phyloP scores from a whole-genome alignment of 2,113 vertebrate genomes.

The Phylloscopus trochiloides region DNA sequence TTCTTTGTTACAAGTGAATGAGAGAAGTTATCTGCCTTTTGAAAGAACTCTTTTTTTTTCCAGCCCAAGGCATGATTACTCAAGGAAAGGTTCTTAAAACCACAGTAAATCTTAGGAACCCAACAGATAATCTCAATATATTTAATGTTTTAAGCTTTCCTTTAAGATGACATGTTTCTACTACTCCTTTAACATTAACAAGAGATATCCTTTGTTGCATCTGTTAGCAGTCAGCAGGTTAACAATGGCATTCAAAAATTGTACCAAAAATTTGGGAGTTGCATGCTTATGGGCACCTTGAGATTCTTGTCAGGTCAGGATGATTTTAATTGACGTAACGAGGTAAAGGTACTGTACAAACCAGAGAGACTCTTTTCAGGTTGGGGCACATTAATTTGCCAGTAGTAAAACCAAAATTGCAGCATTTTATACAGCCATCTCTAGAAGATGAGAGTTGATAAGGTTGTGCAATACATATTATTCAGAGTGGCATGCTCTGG shows the following conservation, averaged over 20 bases:
- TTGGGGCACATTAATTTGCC: neutral
- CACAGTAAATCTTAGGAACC: neutral
- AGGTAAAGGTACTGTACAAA: neutral
- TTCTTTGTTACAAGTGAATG: neutral
- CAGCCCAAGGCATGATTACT: neutral
- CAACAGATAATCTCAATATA: neutral
- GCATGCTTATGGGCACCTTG: neutral
- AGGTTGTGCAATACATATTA: neutral
- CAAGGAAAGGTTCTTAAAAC: neutral
- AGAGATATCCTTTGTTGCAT: neutral
- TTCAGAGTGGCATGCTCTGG: accelerated
- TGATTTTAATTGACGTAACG: neutral
- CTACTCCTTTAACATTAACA: neutral
- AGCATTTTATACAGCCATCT: neutral
- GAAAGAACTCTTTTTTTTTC: neutral
- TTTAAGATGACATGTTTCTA: neutral
- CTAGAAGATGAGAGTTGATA: neutral
- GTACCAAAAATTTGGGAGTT: neutral
- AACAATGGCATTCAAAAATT: neutral
- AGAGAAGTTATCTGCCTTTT: neutral
- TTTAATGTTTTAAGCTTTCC: neutral
- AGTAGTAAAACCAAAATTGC: neutral
- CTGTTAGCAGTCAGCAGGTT: neutral
- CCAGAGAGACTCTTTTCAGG: neutral
- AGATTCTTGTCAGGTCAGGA: neutral